These are phyloP conservation scores for Pterocles burchelli DNA, from an alignment of 2,113 vertebrate genomes.

Conservation along the genomic window DNA sequence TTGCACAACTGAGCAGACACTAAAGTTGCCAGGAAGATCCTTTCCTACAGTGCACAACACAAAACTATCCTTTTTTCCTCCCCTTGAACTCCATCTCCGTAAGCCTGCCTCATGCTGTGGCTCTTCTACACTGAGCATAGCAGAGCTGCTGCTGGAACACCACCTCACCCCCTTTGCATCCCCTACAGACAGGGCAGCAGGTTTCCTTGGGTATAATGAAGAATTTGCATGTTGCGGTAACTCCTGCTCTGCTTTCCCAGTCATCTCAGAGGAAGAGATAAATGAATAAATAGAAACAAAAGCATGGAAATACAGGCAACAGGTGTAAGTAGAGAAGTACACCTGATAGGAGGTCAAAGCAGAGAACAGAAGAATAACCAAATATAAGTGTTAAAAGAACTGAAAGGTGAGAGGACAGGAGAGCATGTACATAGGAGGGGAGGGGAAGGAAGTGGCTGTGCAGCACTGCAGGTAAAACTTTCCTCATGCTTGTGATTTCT, in stretches of 20 bases:
- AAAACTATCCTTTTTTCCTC: neutral
- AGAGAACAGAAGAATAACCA: neutral
- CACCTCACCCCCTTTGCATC: neutral
- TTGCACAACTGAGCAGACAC: neutral
- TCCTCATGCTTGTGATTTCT: neutral
- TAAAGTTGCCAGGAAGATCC: neutral
- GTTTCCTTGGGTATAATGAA: neutral
- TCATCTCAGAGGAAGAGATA: neutral
- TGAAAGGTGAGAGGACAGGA: neutral
- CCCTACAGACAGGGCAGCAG: neutral
- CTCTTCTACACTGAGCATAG: neutral
- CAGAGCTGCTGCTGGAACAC: neutral
- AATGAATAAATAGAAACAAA: neutral
- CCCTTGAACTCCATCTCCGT: neutral
- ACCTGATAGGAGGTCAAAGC: neutral
- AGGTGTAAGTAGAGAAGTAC: neutral
- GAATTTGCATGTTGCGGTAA: fast-evolving
- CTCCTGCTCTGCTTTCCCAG: neutral
- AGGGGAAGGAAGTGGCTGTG: neutral
- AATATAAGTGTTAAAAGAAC: neutral
- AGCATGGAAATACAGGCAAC: neutral
- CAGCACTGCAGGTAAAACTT: neutral
- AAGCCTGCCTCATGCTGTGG: neutral
- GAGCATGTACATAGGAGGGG: fast-evolving
- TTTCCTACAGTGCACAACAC: neutral